Evolutionary conservation across 1,140 invertebrate genomes (phyloP), one percentile per base, ranked within the genome.

Genomic region (Eriosoma lanigerum): DNA sequence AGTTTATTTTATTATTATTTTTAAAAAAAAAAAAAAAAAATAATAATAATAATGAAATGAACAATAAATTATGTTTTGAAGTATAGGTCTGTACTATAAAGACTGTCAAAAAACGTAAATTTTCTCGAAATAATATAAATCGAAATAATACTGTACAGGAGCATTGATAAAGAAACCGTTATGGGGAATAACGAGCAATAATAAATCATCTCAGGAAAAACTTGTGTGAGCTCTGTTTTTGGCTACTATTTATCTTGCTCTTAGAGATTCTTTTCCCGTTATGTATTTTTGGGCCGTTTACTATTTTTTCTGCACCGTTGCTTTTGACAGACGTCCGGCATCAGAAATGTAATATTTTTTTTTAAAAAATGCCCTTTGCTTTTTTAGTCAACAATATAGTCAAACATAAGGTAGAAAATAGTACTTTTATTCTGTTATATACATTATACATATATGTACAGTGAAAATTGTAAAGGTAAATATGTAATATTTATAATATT

Each of bases 231-330:
- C 15, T 78, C 54, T 78, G 73, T 78, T 78, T 78, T 60, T 60
- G 73, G 73, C 73, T 48, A 78, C 73, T 78, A 78, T 78, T 78
- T 78, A 78, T 78, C 73, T 78, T 60, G 56, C 21, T 60, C 73
- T 46, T 44, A 48, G 38, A 78, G 73, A 62, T 48, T 60, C 56
- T 21, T 38, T 78, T 78, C 26, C 73, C 56, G 52, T 60, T 60
- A 58, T 48, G 56, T 78, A 78, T 62, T 78, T 76, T 76, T 17
- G 73, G 56, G 54, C 73, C 38, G 56, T 78, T 78, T 60, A 78
- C 73, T 44, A 13, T 62, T 75, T 78, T 75, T 75, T 78, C 73
- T 21, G 73, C 73, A 26, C 29, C 73, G 56, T 78, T 78, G 73
- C 54, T 60, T 2, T 9, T 60, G 73, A 78, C 73, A 78, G 56